phyloP scores from a whole-genome alignment of 92 coral and sea anemone species.

The Zoanthus sociatus region DNA sequence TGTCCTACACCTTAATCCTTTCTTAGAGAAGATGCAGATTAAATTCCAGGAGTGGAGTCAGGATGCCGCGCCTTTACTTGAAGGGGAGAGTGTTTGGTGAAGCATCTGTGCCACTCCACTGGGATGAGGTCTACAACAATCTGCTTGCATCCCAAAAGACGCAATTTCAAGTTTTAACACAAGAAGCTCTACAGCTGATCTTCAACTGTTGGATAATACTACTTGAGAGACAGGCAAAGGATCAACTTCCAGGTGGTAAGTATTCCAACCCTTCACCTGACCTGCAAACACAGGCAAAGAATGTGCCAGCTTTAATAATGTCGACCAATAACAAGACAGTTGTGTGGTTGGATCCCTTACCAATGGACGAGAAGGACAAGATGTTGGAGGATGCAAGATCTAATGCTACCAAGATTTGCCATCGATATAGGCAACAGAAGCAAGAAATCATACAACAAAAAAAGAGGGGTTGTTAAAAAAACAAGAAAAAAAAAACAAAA shows the following conservation, averaged over 20 bases:
- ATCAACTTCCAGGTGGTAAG: constrained; percentile 34
- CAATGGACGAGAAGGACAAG: constrained; percentile 29
- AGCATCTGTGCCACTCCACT: constrained; percentile 48
- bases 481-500: constrained; percentile 29
- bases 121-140: constrained; percentile 48
- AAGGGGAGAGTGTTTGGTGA: constrained; percentile 53
- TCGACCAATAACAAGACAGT: constrained; percentile 54
- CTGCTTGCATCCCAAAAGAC: constrained; percentile 47
- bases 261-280: constrained; percentile 38
- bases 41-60: constrained; percentile 55
- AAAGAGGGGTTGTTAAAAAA: constrained; percentile 45
- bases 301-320: constrained; percentile 44
- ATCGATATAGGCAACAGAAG: constrained; percentile 43
- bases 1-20: constrained; percentile 56
- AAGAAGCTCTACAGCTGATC: constrained; percentile 54
- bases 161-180: constrained; percentile 54
- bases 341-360: constrained; percentile 16
- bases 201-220: constrained; percentile 54
- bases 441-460: constrained; percentile 46
- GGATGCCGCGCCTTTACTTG: constrained; percentile 51
- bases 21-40: constrained; percentile 50
- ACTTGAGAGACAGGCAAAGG: not conserved
- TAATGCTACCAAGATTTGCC: constrained; percentile 13
- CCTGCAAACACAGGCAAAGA: constrained; percentile 38
- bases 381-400: constrained; percentile 41